A percentile compares a stretch with the other conserved stretches of the same genome.
phyloP scores from a whole-genome alignment of 2,113 vertebrate genomes.

The Oreochromis niloticus region DNA sequence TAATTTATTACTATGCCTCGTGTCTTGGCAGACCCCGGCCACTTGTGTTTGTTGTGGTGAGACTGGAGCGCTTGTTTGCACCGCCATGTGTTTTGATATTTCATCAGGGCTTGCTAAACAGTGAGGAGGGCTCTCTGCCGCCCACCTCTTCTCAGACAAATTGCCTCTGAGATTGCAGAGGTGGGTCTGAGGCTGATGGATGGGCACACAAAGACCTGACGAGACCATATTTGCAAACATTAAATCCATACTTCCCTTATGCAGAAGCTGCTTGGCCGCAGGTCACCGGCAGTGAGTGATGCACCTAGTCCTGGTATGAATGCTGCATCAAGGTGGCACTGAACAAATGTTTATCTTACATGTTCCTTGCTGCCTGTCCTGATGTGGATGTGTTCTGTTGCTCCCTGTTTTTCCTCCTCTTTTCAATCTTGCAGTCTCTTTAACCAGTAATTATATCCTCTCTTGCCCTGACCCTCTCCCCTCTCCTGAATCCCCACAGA shows the following conservation, averaged over 20 bases:
- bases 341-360: not conserved
- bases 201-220: constrained; percentile 64
- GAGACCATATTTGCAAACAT: constrained; percentile 65
- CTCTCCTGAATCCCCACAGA: constrained; percentile 5
- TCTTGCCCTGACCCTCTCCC: not conserved
- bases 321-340: constrained; percentile 11
- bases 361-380: constrained; percentile 2
- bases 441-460: constrained; percentile 49
- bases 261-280: constrained; percentile 20
- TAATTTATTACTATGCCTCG: constrained; percentile 14
- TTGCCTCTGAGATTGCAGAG: constrained; percentile 69
- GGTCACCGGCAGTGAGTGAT: constrained; percentile 1
- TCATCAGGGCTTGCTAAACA: constrained; percentile 66
- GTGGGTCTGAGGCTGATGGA: constrained; percentile 68
- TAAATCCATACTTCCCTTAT: constrained; percentile 60
- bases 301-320: not conserved
- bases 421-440: constrained; percentile 34
- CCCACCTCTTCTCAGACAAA: constrained; percentile 72
- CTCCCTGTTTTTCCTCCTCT: not conserved
- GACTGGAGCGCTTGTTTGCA: constrained; percentile 20
- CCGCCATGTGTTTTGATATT: constrained; percentile 62
- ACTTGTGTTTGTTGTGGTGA: constrained; percentile 45
- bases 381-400: not conserved
- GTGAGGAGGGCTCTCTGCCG: constrained; percentile 65
- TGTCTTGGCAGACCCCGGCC: constrained; percentile 1